These are phyloP conservation scores for Montipora efflorescens DNA, from an alignment of 64 coral and sea anemone genomes.

Conservation along the genomic window DNA sequence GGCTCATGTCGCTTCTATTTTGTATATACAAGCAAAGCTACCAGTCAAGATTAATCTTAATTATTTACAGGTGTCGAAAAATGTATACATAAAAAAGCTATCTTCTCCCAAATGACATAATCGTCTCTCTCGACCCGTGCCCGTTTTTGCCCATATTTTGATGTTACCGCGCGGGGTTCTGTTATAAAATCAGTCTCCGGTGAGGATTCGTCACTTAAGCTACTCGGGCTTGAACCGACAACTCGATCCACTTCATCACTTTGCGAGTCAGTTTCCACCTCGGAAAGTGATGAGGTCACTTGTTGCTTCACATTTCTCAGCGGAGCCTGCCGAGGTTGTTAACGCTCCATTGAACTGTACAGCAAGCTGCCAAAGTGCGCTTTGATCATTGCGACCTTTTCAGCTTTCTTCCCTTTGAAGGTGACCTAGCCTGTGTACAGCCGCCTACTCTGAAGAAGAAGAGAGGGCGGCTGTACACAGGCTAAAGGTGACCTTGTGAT, in stretches of 20 bases:
- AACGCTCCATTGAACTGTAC: constrained; percentile 11
- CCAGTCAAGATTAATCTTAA: too few species aligned
- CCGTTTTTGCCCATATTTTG: constrained; percentile 47
- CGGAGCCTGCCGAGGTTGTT: constrained; percentile 35
- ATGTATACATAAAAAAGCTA: constrained; percentile 25
- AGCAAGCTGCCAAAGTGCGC: constrained; percentile 2
- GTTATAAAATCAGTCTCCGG: too few species aligned
- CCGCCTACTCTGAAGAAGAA: too few species aligned
- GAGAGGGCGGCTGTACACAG: too few species aligned
- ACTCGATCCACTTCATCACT: constrained; percentile 39
- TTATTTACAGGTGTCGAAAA: constrained; percentile 10
- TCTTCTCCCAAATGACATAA: constrained; percentile 47
- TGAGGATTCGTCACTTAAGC: too few species aligned
- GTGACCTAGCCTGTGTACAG: too few species aligned
- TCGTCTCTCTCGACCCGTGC: constrained; percentile 26
- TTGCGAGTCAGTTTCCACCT: constrained; percentile 38
- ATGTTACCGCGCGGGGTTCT: background rate
- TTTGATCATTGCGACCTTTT: background rate
- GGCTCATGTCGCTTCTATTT: background rate
- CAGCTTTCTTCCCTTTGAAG: too few species aligned
- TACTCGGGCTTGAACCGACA: constrained; percentile 28
- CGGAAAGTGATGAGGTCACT: constrained; percentile 36
- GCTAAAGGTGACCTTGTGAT: too few species aligned
- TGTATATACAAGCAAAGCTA: background rate
- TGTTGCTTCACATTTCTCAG: constrained; percentile 39